Evolutionary conservation across 2,113 vertebrate species (phyloP).

Genomic region (Alexandromys fortis): DNA sequence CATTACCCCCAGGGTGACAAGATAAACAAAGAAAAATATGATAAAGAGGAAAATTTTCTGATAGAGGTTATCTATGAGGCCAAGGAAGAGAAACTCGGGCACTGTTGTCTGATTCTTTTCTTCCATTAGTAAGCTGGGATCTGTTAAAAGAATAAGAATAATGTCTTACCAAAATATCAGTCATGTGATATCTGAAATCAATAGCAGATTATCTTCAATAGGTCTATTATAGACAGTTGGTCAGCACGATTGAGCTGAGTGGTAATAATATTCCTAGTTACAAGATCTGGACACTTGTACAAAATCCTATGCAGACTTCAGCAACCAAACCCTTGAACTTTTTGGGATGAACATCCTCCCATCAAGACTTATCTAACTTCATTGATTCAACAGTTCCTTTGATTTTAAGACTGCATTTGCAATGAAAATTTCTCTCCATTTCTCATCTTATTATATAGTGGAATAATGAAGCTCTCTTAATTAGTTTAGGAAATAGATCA

Average conservation of each 20-base stretch:
- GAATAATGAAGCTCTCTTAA: not conserved
- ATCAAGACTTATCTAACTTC: not conserved
- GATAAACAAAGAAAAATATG: constrained; percentile 56
- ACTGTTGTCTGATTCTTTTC: constrained; percentile 51
- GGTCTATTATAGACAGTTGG: not conserved
- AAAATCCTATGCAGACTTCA: not conserved
- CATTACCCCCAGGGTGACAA: constrained; percentile 63
- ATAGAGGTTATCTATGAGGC: constrained; percentile 26
- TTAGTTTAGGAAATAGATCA: not conserved
- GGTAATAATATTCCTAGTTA: not conserved
- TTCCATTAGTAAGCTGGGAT: not conserved
- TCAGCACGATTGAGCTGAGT: not conserved
- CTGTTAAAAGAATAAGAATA: not conserved
- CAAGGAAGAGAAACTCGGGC: constrained; percentile 67
- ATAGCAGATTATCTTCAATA: not conserved
- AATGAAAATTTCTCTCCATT: not conserved
- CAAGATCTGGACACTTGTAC: not conserved
- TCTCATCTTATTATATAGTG: not conserved
- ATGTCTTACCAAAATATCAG: not conserved
- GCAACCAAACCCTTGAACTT: not conserved
- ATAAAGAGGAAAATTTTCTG: constrained; percentile 46
- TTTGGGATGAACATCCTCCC: not conserved
- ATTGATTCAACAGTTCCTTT: not conserved
- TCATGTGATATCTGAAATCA: not conserved
- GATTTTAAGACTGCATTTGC: not conserved